Conservation (phyloP, 2,797 vertebrate genomes). For the Sebastes vulpes region DNA sequence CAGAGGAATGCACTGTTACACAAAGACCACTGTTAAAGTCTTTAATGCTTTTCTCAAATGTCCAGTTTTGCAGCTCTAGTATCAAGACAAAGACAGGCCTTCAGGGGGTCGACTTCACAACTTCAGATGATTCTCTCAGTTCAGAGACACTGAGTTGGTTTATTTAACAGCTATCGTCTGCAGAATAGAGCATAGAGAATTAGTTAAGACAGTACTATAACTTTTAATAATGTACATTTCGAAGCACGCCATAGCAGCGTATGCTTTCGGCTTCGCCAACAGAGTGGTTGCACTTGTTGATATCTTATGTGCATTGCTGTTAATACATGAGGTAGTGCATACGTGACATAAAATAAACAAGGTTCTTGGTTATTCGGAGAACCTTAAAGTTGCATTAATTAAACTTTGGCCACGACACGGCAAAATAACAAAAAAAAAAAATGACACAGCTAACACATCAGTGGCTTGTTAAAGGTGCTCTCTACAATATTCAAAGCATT, state of each 20-base stretch:
- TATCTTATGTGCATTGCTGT: background rate
- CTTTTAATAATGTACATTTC: conserved; percentile 1
- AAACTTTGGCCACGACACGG: background rate
- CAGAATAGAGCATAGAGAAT: background rate
- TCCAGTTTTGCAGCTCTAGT: background rate
- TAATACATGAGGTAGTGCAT: background rate
- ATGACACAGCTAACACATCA: background rate
- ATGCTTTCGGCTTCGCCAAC: background rate
- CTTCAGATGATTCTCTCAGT: background rate
- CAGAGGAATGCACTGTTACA: background rate
- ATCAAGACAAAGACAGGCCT: background rate
- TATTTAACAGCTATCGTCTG: background rate
- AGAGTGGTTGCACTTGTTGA: background rate
- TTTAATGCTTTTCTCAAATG: background rate
- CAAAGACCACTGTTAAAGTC: background rate
- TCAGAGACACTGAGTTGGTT: background rate
- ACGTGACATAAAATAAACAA: background rate
- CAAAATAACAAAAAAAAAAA: background rate
- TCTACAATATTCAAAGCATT: too few species aligned
- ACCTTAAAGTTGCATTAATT: conserved; percentile 9
- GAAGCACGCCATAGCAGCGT: background rate
- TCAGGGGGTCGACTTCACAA: background rate
- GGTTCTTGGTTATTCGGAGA: background rate
- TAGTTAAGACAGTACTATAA: background rate
- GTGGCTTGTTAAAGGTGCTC: background rate